phyloP scores from a whole-genome alignment of 2,797 vertebrate species.

The Characodon lateralis region DNA sequence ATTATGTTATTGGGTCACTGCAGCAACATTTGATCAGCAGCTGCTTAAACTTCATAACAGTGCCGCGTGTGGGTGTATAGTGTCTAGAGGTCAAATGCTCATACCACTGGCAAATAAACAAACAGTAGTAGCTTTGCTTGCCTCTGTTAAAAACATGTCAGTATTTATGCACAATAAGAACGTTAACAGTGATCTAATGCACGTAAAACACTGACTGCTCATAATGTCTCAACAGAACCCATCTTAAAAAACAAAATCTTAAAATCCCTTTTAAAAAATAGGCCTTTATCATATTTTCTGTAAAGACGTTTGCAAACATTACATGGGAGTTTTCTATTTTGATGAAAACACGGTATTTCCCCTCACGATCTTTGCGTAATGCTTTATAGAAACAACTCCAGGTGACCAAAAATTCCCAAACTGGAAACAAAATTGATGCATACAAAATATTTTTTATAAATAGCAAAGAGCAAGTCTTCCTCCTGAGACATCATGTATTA shows the following conservation, averaged over 20 bases:
- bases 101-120: background rate
- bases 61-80: background rate
- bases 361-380: background rate
- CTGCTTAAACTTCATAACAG: background rate
- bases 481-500: background rate
- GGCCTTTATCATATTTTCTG: background rate
- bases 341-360: background rate
- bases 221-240: conserved; percentile 1
- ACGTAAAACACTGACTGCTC: background rate
- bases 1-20: no score
- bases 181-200: background rate
- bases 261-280: background rate
- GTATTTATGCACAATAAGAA: background rate
- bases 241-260: background rate
- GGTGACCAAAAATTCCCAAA: background rate
- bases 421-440: background rate
- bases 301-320: background rate
- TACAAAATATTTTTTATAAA: conserved; percentile 1
- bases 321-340: background rate
- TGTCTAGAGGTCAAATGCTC: background rate
- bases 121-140: background rate
- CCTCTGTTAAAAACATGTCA: background rate
- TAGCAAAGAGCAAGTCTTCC: background rate
- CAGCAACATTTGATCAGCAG: background rate
- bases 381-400: background rate